Base-by-base conservation (phyloP, 1,140 invertebrate species). In the Micrasema longulum region DNA sequence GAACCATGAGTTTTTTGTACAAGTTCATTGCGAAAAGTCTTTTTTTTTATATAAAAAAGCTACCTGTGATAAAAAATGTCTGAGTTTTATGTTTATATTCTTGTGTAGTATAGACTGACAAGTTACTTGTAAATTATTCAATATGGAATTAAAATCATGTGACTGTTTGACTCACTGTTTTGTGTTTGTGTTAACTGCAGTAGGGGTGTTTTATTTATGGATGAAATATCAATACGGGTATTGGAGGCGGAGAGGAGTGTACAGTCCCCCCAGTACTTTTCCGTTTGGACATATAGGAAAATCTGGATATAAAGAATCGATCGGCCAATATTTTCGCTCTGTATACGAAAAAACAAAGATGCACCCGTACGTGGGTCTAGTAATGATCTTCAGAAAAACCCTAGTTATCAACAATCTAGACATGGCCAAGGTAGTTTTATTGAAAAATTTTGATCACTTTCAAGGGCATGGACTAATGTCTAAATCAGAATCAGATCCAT, bases 381-480 rank as follows among this genome's bases (percentile, higher is more conserved):
- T 83, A 48, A 79, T 82, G 41, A 81, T 86, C 36, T 70, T 81
- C 43, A 77, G 80, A 48, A 85, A 85, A 3, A 78, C 82, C 18
- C 74, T 89, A 2, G 73, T 89, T 1, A 48, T 88, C 1, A 80
- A 85, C 9, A 88, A 91, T 76, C 79, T 88, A 14, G 85, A 89
- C 4, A 74, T 92, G 0, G 82, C 90, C 0, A 90, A 89, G 74
- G 78, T 83, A 12, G 82, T 92, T 1, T 69, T 91, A 14, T 82
- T 88, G 2, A 89, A 87, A 74, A 87, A 90, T 73, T 89, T 89
- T 38, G 75, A 82, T 38, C 74, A 81, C 20, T 89, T 89, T 36
- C 69, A 79, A 31, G 84, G 87, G 71, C 84, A 85, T 5, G 83
- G 82, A 0, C 55, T 83, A 0, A 78, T 79, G 31, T 79, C 82